Conservation (phyloP, 2,113 vertebrate genomes). For the Platichthys flesus region DNA sequence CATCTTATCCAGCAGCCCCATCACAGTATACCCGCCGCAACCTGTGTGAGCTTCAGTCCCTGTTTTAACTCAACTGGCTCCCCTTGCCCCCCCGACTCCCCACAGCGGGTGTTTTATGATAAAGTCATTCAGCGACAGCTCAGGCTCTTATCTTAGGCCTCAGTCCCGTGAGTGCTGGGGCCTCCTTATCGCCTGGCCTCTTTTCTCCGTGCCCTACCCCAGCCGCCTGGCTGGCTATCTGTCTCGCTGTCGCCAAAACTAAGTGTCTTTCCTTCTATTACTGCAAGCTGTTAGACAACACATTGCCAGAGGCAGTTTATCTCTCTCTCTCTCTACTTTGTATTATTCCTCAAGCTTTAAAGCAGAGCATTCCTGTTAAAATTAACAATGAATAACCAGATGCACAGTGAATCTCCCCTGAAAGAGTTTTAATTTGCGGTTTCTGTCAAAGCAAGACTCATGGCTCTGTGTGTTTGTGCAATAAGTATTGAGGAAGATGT, state of each 20-base stretch:
- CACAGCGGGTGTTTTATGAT: slow-evolving; percentile 63
- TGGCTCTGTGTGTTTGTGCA: slow-evolving; percentile 16
- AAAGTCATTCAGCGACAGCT: slow-evolving; percentile 79
- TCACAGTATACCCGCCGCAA: slow-evolving; percentile 6
- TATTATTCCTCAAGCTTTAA: slow-evolving; percentile 14
- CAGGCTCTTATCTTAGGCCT: slow-evolving; percentile 74
- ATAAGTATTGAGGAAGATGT: slow-evolving; percentile 33
- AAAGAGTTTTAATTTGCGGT: background rate
- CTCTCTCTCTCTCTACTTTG: slow-evolving; percentile 6
- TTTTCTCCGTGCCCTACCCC: slow-evolving; percentile 58
- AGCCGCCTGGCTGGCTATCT: slow-evolving; percentile 55
- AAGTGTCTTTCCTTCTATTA: slow-evolving; percentile 43
- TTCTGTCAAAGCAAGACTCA: slow-evolving; percentile 12
- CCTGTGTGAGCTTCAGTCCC: slow-evolving; percentile 16
- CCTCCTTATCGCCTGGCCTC: slow-evolving; percentile 78
- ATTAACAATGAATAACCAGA: slow-evolving; percentile 23
- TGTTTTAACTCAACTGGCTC: slow-evolving; percentile 26
- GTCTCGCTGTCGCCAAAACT: slow-evolving; percentile 55
- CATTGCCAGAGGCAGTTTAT: slow-evolving; percentile 36
- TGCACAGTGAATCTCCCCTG: slow-evolving; percentile 22
- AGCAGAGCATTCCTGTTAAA: slow-evolving; percentile 24
- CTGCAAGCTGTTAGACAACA: slow-evolving; percentile 45
- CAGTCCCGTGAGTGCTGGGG: slow-evolving; percentile 71
- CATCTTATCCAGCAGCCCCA: slow-evolving; percentile 22
- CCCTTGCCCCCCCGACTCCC: slow-evolving; percentile 15